Percentiles rank a stretch among this genome's conserved stretches.
These are phyloP conservation scores for Planococcus citri DNA, from an alignment of 1,140 invertebrate species.

Conservation along the genomic window DNA sequence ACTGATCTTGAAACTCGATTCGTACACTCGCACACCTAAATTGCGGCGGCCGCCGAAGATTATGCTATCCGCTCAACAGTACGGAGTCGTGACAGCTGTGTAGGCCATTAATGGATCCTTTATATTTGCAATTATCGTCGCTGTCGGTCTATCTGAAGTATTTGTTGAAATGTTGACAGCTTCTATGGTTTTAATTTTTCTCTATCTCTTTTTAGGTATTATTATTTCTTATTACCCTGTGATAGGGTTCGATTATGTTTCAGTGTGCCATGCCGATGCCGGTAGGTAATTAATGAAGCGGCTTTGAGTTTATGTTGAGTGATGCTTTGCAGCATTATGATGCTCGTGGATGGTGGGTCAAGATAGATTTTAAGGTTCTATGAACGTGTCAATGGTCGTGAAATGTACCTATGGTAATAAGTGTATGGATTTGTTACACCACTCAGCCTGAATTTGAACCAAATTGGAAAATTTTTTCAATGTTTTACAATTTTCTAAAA, in stretches of 20 bases:
- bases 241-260: not conserved
- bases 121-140: constrained; percentile 3
- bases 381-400: too few relatives aligned
- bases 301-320: too few relatives aligned
- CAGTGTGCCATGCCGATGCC: too few relatives aligned
- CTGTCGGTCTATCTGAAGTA: not conserved
- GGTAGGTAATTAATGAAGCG: too few relatives aligned
- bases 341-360: too few relatives aligned
- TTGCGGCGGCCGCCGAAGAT: not conserved
- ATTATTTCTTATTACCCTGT: not conserved
- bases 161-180: constrained; percentile 3
- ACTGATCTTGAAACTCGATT: constrained; percentile 6
- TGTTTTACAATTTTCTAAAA: too few relatives aligned
- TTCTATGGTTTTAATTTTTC: not conserved
- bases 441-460: too few relatives aligned
- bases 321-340: too few relatives aligned
- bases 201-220: not conserved
- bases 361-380: too few relatives aligned
- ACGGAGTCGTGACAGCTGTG: not conserved
- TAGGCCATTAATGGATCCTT: constrained; percentile 6
- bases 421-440: too few relatives aligned
- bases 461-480: too few relatives aligned
- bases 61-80: not conserved
- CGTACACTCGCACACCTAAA: not conserved
- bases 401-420: too few relatives aligned